Evolutionary conservation across 64 coral and sea anemone species (phyloP).

Genomic region (Exaiptasia diaphana): DNA sequence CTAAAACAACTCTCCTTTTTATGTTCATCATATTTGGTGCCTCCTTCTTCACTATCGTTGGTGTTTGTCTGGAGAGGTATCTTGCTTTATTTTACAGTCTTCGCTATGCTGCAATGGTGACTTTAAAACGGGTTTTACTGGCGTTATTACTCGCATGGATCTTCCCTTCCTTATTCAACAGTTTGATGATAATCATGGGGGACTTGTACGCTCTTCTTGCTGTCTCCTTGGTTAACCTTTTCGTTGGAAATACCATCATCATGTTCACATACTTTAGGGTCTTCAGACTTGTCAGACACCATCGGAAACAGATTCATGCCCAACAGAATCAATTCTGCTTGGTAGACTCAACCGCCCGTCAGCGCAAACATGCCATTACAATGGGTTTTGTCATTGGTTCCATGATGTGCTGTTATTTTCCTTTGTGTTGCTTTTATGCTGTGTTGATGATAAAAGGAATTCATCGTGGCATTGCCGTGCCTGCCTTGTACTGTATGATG

Average conservation of each 20-base stretch:
- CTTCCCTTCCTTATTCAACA: neutral
- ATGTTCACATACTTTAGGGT: neutral
- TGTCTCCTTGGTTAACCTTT: neutral
- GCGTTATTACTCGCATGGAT: neutral
- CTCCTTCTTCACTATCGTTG: neutral
- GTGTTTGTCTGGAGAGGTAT: neutral
- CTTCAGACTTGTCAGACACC: neutral
- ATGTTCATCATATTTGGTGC: neutral
- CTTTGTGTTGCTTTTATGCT: neutral
- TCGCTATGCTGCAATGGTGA: neutral
- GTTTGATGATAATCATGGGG: neutral
- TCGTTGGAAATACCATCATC: neutral
- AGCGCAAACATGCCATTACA: neutral
- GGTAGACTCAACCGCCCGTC: neutral
- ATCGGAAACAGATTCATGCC: neutral
- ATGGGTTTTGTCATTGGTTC: neutral
- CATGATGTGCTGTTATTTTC: neutral
- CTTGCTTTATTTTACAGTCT: neutral
- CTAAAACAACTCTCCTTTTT: neutral
- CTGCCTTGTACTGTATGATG: neutral
- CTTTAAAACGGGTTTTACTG: neutral
- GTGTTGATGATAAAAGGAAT: neutral
- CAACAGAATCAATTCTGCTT: neutral
- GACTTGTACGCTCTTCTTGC: neutral
- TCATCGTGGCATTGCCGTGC: no score